Conservation (phyloP, 1,140 invertebrate genomes). For the Schlechtendalia chinensis region DNA sequence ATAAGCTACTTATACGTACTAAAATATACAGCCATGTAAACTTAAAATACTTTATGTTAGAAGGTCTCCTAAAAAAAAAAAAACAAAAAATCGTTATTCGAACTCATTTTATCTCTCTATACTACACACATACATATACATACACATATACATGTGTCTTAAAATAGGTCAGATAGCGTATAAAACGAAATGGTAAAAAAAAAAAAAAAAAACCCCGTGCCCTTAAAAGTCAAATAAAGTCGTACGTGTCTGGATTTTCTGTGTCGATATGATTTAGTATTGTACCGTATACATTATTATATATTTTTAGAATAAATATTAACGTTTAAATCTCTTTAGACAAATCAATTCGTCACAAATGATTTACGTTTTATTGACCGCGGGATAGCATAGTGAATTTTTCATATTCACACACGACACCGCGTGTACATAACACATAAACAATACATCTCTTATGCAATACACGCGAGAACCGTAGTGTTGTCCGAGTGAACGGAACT, state of each 20-base stretch:
- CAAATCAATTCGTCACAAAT: constrained; percentile 1
- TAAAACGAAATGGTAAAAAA: constrained; percentile 11
- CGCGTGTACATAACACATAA: background rate
- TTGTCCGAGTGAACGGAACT: too few species aligned
- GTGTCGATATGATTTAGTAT: constrained; percentile 15
- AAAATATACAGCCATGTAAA: background rate
- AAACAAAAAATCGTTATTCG: constrained; percentile 9
- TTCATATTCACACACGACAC: background rate
- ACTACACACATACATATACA: background rate
- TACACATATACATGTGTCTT: background rate
- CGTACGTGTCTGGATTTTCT: constrained; percentile 17
- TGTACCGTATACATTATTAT: background rate
- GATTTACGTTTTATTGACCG: constrained; percentile 17
- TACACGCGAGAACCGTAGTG: too few species aligned
- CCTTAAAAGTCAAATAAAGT: constrained; percentile 21
- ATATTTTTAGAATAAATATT: constrained; percentile 21
- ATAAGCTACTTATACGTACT: too few species aligned
- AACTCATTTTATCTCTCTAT: constrained; percentile 17
- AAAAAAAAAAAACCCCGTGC: background rate
- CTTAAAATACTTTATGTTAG: background rate
- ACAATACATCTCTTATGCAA: too few species aligned
- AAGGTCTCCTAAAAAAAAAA: background rate
- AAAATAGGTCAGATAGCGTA: constrained; percentile 31
- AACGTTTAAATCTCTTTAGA: background rate
- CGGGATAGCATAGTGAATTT: background rate